Evolutionary conservation across 2,888 invertebrate species (phyloP), one percentile per base, ranked within the genome.

Genomic region (Drosophila infuscata): DNA sequence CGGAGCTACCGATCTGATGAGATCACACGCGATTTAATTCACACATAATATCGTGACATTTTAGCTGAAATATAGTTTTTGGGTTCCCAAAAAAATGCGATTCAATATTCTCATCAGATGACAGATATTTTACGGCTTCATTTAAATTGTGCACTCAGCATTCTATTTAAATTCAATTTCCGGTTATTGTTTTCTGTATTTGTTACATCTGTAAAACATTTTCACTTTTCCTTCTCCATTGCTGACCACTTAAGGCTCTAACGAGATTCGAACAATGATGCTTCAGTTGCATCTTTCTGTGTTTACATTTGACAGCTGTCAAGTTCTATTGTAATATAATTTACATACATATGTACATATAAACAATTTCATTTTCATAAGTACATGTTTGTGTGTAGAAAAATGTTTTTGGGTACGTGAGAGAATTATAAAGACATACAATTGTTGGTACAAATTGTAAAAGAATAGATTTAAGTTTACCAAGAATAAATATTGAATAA

Each of bases 251-350:
- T 66, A 61, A 71, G 62, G 56, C 51, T 33, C 49, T 64, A 80
- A 76, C 66, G 77, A 73, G 66, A 33, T 56, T 30, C 57, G 62
- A 49, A 51, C 58, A 43, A 76, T 72, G 75, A 67, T 57, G 46
- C 63, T 76, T 46, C 71, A 84, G 72, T 49, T 53, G 38, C 63
- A 74, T 52, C 35, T 17, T 54, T 54, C 5, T 46, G 33, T 71
- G 70, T 75, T 77, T 68, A 52, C 69, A 57, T 76, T 79, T 81
- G 87, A 86, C 89, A 84, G 88, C 84, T 89, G 88, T 87, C 88
- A 73, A 72, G 70, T 49, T 48, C 65, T 62, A 74, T 89, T 82
- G 74, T 79, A 74, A 81, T 73, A 79, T 76, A 71, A 88, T 84
- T 84, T 83, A 81, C 87, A 70, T 58, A 66, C 74, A 69, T 61